Evolutionary conservation across 2,888 invertebrate genomes (phyloP).

Genomic region (Meteorus cinctellus): DNA sequence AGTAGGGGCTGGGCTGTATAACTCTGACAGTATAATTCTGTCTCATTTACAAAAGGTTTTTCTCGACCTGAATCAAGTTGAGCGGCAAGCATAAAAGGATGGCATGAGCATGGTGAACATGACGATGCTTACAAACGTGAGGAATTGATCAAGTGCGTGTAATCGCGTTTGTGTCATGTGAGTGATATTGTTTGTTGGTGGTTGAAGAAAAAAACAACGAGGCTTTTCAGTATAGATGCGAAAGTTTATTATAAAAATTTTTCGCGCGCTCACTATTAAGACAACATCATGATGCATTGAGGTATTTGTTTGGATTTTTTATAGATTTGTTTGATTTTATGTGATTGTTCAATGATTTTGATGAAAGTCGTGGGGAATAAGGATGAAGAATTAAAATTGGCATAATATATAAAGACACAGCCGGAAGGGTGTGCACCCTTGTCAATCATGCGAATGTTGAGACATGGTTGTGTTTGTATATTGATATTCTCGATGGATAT

Average conservation of each 20-base stretch:
- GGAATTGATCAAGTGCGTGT: conserved; percentile 51
- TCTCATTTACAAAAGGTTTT: background rate
- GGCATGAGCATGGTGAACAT: background rate
- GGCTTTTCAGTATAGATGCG: conserved; percentile 31
- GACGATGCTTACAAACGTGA: conserved; percentile 27
- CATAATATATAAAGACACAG: too few species aligned
- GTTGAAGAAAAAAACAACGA: conserved; percentile 2
- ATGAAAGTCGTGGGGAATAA: background rate
- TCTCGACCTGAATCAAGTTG: too few species aligned
- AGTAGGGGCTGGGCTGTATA: conserved; percentile 19
- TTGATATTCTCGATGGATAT: background rate
- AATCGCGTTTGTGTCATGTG: conserved; percentile 55
- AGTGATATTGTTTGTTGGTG: conserved; percentile 48
- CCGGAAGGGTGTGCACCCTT: background rate
- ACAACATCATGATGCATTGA: background rate
- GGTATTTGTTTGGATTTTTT: background rate
- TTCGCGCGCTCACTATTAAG: too few species aligned
- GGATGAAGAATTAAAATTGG: background rate
- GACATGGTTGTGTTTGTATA: background rate
- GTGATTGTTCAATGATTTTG: background rate
- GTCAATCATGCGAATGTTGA: background rate
- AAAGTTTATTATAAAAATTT: too few species aligned
- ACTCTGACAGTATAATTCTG: conserved; percentile 8
- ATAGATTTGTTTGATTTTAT: background rate
- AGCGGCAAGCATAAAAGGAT: background rate